Evolutionary conservation across 2,797 vertebrate species (phyloP).

Genomic region (Graptemys geographica): DNA sequence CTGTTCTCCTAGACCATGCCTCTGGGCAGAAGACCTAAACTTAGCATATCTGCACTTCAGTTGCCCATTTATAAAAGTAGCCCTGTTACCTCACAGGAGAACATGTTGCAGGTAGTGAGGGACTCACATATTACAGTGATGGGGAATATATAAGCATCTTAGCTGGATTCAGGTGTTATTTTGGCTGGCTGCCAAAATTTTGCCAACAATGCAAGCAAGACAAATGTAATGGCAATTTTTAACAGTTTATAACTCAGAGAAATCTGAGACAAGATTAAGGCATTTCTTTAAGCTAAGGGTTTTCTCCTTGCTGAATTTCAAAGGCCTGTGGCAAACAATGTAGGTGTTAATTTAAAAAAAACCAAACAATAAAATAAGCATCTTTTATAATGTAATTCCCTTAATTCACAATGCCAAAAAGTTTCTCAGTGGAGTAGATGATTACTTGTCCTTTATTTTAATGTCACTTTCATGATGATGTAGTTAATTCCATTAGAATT

Average conservation of each 20-base stretch:
- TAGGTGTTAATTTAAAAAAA: too few relatives aligned
- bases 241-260: rapidly evolving
- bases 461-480: neutral
- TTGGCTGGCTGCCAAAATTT: neutral
- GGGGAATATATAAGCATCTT: rapidly evolving
- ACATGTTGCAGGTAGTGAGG: rapidly evolving
- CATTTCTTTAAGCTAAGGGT: too few relatives aligned
- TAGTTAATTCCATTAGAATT: neutral
- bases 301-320: too few relatives aligned
- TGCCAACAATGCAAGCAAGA: rapidly evolving
- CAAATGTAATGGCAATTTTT: rapidly evolving
- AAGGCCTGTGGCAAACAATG: too few relatives aligned
- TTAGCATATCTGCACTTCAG: neutral
- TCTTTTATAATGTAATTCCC: neutral
- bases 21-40: too few relatives aligned
- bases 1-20: too few relatives aligned
- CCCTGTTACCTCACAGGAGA: neutral
- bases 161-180: neutral
- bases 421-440: neutral
- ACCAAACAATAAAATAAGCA: too few relatives aligned
- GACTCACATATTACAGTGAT: rapidly evolving
- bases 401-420: rapidly evolving
- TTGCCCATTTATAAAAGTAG: neutral
- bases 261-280: neutral
- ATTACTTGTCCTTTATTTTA: neutral